Conservation (phyloP, 2,888 invertebrate genomes). For the Argyra leucocephala region DNA sequence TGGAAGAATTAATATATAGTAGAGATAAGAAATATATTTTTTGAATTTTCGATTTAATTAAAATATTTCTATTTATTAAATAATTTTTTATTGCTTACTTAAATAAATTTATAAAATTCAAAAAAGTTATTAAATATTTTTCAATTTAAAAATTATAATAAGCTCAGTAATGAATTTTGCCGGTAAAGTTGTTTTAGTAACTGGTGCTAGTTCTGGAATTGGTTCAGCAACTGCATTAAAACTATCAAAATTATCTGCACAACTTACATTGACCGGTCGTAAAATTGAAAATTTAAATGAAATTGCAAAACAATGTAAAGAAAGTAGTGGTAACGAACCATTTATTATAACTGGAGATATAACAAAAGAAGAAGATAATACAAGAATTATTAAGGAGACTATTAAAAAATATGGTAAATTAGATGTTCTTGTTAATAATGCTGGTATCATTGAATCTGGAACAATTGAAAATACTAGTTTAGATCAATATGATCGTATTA, state of each 20-base stretch:
- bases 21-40: too few species aligned
- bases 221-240: conserved; percentile 60
- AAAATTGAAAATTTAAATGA: conserved; percentile 58
- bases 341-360: conserved; percentile 60
- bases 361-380: conserved; percentile 61
- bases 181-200: conserved; percentile 54
- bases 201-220: conserved; percentile 67
- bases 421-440: conserved; percentile 82
- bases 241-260: conserved; percentile 57
- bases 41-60: too few species aligned
- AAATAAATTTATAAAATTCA: too few species aligned
- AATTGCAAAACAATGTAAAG: conserved; percentile 50
- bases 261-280: conserved; percentile 56
- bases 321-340: conserved; percentile 41
- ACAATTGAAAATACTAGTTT: conserved; percentile 75
- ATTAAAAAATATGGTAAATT: conserved; percentile 64
- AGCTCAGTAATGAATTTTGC: conserved; percentile 48
- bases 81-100: too few species aligned
- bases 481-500: conserved; percentile 79
- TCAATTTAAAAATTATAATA: neutral
- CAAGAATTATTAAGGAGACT: conserved; percentile 61
- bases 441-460: conserved; percentile 74
- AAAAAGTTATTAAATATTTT: too few species aligned
- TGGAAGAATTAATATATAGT: too few species aligned
- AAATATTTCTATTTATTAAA: too few species aligned